These are phyloP conservation scores for Casuarius casuarius DNA, from an alignment of 2,113 vertebrate species.

Conservation along the genomic window DNA sequence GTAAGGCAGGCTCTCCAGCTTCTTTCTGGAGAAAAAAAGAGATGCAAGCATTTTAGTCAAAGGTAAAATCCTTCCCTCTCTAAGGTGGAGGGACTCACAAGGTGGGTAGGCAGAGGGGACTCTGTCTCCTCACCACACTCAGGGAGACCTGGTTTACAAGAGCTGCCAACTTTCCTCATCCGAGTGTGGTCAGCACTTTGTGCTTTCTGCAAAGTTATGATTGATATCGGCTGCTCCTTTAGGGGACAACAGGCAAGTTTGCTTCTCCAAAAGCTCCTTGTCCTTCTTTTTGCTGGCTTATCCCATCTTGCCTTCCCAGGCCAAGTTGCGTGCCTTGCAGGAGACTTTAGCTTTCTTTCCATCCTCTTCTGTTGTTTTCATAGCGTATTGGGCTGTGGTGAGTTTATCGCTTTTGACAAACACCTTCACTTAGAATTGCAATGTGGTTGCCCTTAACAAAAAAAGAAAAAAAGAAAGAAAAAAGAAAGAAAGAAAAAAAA, in stretches of 20 bases:
- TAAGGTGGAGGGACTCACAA: background rate
- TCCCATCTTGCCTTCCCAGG: background rate
- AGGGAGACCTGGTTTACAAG: background rate
- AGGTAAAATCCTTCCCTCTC: background rate
- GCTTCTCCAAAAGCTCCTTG: background rate
- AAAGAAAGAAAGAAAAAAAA: background rate
- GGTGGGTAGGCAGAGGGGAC: background rate
- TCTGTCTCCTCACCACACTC: background rate
- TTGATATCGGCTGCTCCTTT: background rate
- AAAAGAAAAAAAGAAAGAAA: background rate
- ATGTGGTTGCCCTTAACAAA: background rate
- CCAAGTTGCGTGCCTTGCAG: background rate
- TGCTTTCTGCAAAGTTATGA: background rate
- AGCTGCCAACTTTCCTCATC: background rate
- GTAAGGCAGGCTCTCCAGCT: background rate
- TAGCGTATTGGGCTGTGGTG: background rate
- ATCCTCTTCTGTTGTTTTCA: background rate
- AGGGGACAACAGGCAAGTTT: background rate
- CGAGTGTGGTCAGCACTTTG: background rate
- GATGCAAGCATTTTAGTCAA: background rate
- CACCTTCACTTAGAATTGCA: background rate
- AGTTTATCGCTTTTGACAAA: background rate
- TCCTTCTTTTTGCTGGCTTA: background rate
- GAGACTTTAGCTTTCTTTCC: background rate
- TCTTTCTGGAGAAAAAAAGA: background rate